phyloP scores from a whole-genome alignment of 1,140 invertebrate species.

The Streblospio benedicti region DNA sequence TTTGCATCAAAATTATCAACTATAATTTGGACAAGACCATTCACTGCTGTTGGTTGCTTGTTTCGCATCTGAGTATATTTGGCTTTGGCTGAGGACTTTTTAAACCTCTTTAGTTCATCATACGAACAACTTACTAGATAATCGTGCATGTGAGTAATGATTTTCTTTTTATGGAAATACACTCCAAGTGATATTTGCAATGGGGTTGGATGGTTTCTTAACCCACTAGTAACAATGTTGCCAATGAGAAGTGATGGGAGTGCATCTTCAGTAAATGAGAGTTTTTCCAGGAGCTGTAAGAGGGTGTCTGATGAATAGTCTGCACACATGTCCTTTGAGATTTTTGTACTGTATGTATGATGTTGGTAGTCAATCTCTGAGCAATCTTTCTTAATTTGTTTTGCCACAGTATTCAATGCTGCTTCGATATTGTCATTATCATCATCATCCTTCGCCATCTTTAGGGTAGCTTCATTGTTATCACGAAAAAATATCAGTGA shows the following conservation, averaged over 20 bases:
- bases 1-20: conserved; percentile 18
- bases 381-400: no score
- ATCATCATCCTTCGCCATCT: no score
- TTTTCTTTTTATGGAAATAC: conserved; percentile 11
- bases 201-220: conserved; percentile 12
- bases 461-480: neutral
- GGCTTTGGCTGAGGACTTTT: conserved; percentile 17
- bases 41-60: neutral
- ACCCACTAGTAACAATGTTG: conserved; percentile 15
- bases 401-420: no score
- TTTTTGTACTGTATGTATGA: neutral
- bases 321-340: neutral
- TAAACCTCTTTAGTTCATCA: conserved; percentile 23
- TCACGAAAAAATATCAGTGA: conserved; percentile 10
- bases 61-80: neutral
- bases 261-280: neutral
- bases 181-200: conserved; percentile 20
- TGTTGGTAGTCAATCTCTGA: neutral
- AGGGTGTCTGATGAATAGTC: neutral
- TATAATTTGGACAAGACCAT: conserved; percentile 13
- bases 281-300: neutral
- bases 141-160: conserved; percentile 8
- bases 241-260: conserved; percentile 18
- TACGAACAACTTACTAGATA: conserved; percentile 19
- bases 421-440: no score